Base-by-base conservation (phyloP, 2,113 vertebrate species). In the Bothrops jararaca region DNA sequence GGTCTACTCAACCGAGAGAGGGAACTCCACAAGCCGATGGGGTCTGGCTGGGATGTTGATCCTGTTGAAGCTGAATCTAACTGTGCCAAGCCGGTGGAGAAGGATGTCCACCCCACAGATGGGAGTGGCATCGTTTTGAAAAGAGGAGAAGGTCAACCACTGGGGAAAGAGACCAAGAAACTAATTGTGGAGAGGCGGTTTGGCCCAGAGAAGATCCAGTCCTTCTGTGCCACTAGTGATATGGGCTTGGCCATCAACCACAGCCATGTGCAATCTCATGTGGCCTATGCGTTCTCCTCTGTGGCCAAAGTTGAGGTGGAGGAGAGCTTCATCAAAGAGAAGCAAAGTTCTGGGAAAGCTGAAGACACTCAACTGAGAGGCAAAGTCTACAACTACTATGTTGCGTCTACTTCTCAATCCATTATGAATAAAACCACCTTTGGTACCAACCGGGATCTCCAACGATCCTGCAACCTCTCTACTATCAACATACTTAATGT, bases 381-480 rank as follows among this genome's bases (percentile, higher is more conserved):
- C 52, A 99, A 98, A 93, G 98, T 99, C 93, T 99, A 99, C 0
- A 97, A 99, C 50, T 99, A 98, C 95, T 98, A 97, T 0, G 94
- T 98, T 6, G 98, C 98, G 92, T 98, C 98, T 0, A 95, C 95
- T 12, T 99, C 98, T 0, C 97, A 97, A 56, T 98, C 97, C 0
- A 80, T 97, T 69, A 97, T 92, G 0, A 96, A 96, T 86, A 87
- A 12, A 5, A 94, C 4, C 0, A 24, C 12, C 54, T 89, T 94
- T 0, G 90, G 53, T 7, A 0, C 69, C 34, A 92, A 92, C 0
- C 48, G 4, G 0, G 64, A 74, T 64, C 52, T 34, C 5, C 1
- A 85, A 20, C 52, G 0, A 8, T 0, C 0, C 26, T 0, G 0
- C 39, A 9, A 26, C 13, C 34, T 0, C 0, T 23, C 64, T 3